A percentile compares a stretch with the other conserved stretches of the same genome.
Evolutionary conservation across 2,888 invertebrate genomes (phyloP).

Genomic region (Melitaea athalia): DNA sequence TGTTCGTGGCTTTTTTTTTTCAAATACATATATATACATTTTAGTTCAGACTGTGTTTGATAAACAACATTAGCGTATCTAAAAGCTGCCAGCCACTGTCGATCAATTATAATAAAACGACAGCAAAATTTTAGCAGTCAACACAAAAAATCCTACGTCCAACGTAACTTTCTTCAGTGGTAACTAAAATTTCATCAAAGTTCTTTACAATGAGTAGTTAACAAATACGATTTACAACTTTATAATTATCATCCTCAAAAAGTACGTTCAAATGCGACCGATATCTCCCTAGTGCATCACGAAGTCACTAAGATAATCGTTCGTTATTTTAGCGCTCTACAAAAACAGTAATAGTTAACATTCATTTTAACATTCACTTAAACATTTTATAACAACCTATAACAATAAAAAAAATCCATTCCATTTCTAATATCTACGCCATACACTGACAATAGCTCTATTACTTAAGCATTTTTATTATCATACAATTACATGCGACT

Average conservation of each 20-base stretch:
- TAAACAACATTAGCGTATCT: background rate
- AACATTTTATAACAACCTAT: constrained; percentile 32
- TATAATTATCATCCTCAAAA: constrained; percentile 61
- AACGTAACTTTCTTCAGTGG: background rate
- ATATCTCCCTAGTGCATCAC: constrained; percentile 30
- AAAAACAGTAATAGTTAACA: constrained; percentile 31
- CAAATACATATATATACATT: constrained; percentile 51
- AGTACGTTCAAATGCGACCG: constrained; percentile 56
- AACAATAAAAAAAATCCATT: constrained; percentile 21
- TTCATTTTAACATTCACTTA: constrained; percentile 31
- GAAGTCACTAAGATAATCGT: constrained; percentile 15
- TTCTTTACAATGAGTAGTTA: constrained; percentile 6
- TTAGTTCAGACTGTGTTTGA: background rate
- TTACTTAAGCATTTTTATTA: constrained; percentile 12
- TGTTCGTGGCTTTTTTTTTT: constrained; percentile 54
- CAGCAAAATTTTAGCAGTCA: constrained; percentile 11
- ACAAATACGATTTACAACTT: background rate
- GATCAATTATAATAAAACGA: constrained; percentile 16
- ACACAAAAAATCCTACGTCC: background rate
- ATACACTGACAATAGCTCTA: constrained; percentile 23
- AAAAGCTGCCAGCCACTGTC: background rate
- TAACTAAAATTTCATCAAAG: background rate
- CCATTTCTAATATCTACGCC: constrained; percentile 16
- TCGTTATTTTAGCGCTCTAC: constrained; percentile 22
- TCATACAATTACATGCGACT: constrained; percentile 5